A percentile compares a stretch with the other conserved stretches of the same genome.
Conservation (phyloP, 2,888 invertebrate genomes). For the Isoperla grammatica region DNA sequence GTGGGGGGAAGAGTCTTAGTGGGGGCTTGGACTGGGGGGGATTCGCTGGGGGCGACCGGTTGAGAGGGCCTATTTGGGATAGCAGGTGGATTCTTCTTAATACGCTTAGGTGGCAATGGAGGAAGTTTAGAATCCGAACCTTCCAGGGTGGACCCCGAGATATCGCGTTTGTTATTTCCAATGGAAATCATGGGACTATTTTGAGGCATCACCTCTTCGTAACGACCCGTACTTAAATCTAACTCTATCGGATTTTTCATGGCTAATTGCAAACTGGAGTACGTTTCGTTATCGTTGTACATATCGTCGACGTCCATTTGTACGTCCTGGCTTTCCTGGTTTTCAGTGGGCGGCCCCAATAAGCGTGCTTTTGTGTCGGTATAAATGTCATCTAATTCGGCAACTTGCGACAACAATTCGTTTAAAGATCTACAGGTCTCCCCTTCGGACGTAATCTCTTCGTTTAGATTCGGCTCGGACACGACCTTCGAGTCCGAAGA, state of each 20-base stretch:
- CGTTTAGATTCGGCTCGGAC: background rate
- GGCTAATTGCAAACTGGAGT: conserved; percentile 77
- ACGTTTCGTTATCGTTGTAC: conserved; percentile 64
- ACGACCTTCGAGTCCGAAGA: background rate
- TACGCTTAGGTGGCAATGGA: conserved; percentile 73
- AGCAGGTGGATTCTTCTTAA: conserved; percentile 36
- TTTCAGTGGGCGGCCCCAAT: background rate
- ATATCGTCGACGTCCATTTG: conserved; percentile 35
- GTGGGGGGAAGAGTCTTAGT: conserved; percentile 22
- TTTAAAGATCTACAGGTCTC: conserved; percentile 48
- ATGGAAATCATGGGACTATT: conserved; percentile 32
- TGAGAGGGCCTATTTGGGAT: conserved; percentile 32
- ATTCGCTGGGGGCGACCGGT: conserved; percentile 26
- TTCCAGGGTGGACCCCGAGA: conserved; percentile 42
- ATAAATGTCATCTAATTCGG: conserved; percentile 76
- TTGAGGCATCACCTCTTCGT: conserved; percentile 53
- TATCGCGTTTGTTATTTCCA: conserved; percentile 23
- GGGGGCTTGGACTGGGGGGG: conserved; percentile 15
- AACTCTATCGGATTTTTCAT: conserved; percentile 75
- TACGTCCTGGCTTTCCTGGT: background rate
- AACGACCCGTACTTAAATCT: conserved; percentile 43
- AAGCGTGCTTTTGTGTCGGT: conserved; percentile 61
- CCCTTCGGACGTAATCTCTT: background rate
- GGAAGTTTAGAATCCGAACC: conserved; percentile 59
- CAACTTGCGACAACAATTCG: conserved; percentile 69